Conservation (phyloP, 2,113 vertebrate genomes). For the Paedocypris sp. region DNA sequence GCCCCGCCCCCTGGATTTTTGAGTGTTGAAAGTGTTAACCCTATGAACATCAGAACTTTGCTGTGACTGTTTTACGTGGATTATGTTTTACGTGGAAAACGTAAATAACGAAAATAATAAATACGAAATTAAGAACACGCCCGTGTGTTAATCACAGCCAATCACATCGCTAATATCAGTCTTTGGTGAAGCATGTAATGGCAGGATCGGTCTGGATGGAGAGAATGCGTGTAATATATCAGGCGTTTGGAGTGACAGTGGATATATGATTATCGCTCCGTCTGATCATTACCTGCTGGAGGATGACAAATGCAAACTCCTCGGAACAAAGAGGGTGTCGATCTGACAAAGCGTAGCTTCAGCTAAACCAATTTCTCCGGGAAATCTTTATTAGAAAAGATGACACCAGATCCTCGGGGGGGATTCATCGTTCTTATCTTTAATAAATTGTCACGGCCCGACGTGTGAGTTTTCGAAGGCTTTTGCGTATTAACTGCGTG, state of each 20-base stretch:
- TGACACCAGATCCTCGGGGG: background rate
- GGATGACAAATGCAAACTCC: conserved; percentile 31
- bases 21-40: no score
- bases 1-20: no score
- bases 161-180: conserved; percentile 7
- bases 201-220: background rate
- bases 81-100: no score
- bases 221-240: conserved; percentile 17
- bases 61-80: no score
- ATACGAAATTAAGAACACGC: conserved; percentile 14
- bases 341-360: conserved; percentile 12
- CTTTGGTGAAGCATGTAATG: conserved; percentile 18
- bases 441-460: conserved; percentile 9
- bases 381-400: conserved; percentile 1
- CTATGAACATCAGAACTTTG: no score
- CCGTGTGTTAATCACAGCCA: conserved; percentile 29
- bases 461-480: background rate
- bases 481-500: background rate
- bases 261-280: conserved; percentile 27
- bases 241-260: conserved; percentile 19
- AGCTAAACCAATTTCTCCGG: background rate
- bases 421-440: background rate
- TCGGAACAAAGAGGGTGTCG: conserved; percentile 22
- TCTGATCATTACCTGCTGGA: conserved; percentile 25
- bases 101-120: background rate